Evolutionary conservation across 23 tunicate species (phyloP).

Genomic region (Ciona savignyi): DNA sequence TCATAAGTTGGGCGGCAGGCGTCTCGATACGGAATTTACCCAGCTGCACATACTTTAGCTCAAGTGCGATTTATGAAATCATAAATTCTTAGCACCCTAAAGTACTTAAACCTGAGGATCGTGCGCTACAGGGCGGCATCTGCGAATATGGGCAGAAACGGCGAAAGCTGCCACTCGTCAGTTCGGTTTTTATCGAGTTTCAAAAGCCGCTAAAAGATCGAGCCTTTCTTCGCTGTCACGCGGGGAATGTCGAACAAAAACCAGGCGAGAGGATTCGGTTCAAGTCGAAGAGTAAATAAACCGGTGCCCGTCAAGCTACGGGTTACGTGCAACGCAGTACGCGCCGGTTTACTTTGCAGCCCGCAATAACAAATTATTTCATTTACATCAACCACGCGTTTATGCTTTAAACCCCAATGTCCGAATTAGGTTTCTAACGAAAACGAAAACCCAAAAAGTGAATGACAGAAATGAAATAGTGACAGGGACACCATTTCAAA

Average conservation of each 20-base stretch:
- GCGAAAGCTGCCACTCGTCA: background rate
- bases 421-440: too few species aligned
- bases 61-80: too few species aligned
- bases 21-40: background rate
- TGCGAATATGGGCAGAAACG: background rate
- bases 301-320: background rate
- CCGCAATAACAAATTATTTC: background rate
- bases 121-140: too few species aligned
- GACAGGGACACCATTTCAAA: too few species aligned
- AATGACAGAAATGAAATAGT: too few species aligned
- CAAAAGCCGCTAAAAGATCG: background rate
- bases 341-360: background rate
- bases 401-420: too few species aligned
- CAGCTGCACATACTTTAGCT: background rate
- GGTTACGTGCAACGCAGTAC: background rate
- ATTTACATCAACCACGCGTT: background rate
- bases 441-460: too few species aligned
- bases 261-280: background rate
- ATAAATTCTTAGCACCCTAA: too few species aligned
- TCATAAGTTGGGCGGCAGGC: background rate
- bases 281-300: background rate
- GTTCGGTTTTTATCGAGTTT: background rate
- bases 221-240: background rate
- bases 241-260: background rate
- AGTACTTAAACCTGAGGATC: too few species aligned